Base-by-base conservation (phyloP, 1,140 invertebrate species). In the Trigoniulus corallinus region DNA sequence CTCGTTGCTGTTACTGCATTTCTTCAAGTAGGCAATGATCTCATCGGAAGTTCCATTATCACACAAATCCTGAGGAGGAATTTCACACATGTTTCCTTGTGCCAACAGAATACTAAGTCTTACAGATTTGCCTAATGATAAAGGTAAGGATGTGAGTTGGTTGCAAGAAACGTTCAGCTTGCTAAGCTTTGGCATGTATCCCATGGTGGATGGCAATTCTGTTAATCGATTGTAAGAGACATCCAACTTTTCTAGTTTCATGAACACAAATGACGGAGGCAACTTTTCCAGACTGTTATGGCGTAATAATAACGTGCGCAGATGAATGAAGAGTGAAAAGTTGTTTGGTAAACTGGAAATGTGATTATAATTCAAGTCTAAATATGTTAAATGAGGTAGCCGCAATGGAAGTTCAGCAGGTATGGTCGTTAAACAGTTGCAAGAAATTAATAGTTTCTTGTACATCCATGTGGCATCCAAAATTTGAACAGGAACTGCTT, bases 121-220 rank as follows among this genome's bases (percentile, higher is more conserved):
- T 23, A 47, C 43, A 39, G 59, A 61, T 13, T 50, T 54, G n/a
- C 61, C 64, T 2, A 68, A 53, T 12, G 63, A 62, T 40, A 56
- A 45, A 1, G 67, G 67, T 15, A 67, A 53, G 22, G 42, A 46
- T 52, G 54, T 60, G 25, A 69, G 53, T 42, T 62, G 65, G 51
- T 69, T 69, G 42, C 61, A 48, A n/a, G 54, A 56, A 12, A 69
- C 56, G 56, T 67, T 67, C 0, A 69, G 53, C 47, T 64, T 63
- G 22, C 46, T 29, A 1, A 69, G 54, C 4, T 42, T 54, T 56
- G 65, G 58, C 60, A 69, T 62, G 26, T 61, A 52, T 2, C 61
- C 62, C 27, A 67, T 51, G 39, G 62, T 57, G 21, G 60, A 58
- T 20, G 66, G 64, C 23, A 69, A 52, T 41, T 59, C 52, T 37